Conservation (phyloP, 2,113 vertebrate species). For the Oreotrochilus melanogaster region DNA sequence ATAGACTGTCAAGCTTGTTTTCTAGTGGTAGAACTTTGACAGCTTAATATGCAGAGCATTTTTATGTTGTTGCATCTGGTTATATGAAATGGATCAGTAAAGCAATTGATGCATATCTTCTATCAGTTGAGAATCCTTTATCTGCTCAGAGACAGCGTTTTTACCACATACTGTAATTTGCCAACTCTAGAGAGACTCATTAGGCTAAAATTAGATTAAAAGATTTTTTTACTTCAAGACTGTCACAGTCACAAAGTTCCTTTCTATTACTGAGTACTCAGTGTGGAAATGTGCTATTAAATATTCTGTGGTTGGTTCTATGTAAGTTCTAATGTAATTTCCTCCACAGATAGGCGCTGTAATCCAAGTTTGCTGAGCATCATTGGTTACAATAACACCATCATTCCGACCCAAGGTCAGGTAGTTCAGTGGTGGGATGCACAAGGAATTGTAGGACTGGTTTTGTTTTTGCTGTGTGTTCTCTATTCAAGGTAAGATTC, state of each 20-base stretch:
- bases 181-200: background rate
- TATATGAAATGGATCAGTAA: background rate
- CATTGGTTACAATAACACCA: slow-evolving; percentile 92
- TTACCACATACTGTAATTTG: background rate
- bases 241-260: background rate
- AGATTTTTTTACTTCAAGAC: background rate
- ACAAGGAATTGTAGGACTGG: slow-evolving; percentile 94
- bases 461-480: slow-evolving; percentile 95
- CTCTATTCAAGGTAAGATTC: slow-evolving; percentile 93
- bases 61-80: background rate
- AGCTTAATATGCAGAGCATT: background rate
- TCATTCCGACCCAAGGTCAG: slow-evolving; percentile 79
- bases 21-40: background rate
- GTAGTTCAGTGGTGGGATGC: slow-evolving; percentile 98
- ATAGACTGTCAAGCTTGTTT: background rate
- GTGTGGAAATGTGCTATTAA: background rate
- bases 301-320: background rate
- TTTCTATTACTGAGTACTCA: background rate
- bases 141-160: background rate
- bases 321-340: background rate
- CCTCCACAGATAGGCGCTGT: slow-evolving; percentile 87
- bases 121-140: background rate
- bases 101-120: background rate
- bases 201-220: background rate
- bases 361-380: slow-evolving; percentile 96